Evolutionary conservation across 2,797 vertebrate genomes (phyloP).

Genomic region (Hylomyscus alleni): DNA sequence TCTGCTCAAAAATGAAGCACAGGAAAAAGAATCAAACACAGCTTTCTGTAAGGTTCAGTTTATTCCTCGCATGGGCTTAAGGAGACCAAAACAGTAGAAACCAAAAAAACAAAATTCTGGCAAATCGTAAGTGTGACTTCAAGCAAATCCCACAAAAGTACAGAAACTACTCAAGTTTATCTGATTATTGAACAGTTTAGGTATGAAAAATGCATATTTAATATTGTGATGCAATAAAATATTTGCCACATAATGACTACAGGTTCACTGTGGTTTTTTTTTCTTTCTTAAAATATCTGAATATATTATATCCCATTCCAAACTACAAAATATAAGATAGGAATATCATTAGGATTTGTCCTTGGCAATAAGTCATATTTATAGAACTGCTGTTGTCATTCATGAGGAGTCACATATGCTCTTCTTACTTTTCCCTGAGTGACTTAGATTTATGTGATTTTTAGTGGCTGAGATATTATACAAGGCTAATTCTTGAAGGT

Average conservation of each 20-base stretch:
- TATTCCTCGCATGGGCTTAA: not conserved
- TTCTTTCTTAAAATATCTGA: no score
- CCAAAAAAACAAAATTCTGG: conserved; percentile 45
- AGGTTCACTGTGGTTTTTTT: not conserved
- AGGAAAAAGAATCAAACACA: not conserved
- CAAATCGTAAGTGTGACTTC: conserved; percentile 55
- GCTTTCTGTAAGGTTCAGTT: not conserved
- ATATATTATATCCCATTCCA: no score
- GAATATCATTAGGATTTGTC: no score
- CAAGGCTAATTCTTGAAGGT: no score
- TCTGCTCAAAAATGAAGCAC: not conserved
- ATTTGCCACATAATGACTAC: conserved; percentile 59
- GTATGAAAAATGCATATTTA: conserved; percentile 67
- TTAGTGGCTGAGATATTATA: no score
- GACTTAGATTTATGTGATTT: no score
- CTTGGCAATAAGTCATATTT: no score
- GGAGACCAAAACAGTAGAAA: not conserved
- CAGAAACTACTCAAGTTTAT: conserved; percentile 53
- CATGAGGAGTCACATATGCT: no score
- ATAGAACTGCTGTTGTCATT: no score
- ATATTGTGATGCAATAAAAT: conserved; percentile 46
- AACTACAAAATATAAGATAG: no score
- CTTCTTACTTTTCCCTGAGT: no score
- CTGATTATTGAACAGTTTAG: conserved; percentile 48
- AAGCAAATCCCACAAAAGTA: conserved; percentile 33